Evolutionary conservation across 2,888 invertebrate species (phyloP).

Genomic region (Eutolmus rufibarbis): DNA sequence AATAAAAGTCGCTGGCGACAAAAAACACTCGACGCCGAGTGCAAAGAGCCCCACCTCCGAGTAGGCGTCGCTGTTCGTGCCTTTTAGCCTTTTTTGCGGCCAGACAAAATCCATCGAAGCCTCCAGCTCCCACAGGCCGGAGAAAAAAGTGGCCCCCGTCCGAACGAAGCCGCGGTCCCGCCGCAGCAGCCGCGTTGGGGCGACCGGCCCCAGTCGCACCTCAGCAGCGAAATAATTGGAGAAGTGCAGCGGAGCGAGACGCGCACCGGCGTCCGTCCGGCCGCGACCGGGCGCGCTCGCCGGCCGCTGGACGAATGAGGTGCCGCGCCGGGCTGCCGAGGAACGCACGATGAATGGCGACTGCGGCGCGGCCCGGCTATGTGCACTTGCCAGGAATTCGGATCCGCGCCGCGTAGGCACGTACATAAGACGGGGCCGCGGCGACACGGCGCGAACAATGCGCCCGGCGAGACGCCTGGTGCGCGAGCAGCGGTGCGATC

Average conservation of each 20-base stretch:
- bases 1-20: neutral
- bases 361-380: neutral
- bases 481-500: neutral
- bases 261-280: neutral
- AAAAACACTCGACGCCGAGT: neutral
- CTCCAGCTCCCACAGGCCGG: neutral
- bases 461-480: neutral
- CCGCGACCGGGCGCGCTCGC: neutral
- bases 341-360: neutral
- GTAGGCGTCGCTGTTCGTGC: conserved; percentile 46
- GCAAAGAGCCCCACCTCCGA: conserved; percentile 46
- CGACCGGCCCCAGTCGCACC: neutral
- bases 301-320: neutral
- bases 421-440: neutral
- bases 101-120: neutral
- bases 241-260: conserved; percentile 3
- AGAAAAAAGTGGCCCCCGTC: neutral
- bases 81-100: conserved; percentile 31
- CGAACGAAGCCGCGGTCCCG: neutral
- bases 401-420: neutral
- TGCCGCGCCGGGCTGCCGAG: neutral
- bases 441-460: neutral
- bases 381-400: neutral
- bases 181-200: neutral
- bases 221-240: neutral